Evolutionary conservation across 1,140 invertebrate species (phyloP).

Genomic region (Solenopsis fugax): DNA sequence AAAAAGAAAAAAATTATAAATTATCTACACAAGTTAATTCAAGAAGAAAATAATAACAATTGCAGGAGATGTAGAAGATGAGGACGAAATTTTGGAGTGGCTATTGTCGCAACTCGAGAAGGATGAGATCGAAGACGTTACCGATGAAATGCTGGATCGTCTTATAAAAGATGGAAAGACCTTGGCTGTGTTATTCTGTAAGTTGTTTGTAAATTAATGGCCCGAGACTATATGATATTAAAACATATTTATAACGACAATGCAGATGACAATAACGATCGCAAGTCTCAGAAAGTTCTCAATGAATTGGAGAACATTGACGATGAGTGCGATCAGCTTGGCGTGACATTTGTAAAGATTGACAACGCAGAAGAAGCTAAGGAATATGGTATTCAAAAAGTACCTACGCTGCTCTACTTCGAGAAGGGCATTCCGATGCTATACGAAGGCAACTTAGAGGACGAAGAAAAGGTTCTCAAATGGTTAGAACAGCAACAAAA

Average conservation of each 20-base stretch:
- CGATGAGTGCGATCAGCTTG: constrained; percentile 96
- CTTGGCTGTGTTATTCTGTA: constrained; percentile 97
- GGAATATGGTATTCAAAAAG: constrained; percentile 96
- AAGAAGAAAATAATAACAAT: constrained; percentile 59
- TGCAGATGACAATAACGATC: constrained; percentile 96
- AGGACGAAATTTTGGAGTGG: constrained; percentile 96
- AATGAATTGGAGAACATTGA: constrained; percentile 98
- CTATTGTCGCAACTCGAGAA: constrained; percentile 94
- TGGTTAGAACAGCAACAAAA: constrained; percentile 95
- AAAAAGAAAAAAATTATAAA: not conserved
- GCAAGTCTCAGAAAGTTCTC: constrained; percentile 94
- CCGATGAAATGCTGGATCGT: constrained; percentile 96
- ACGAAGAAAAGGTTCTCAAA: constrained; percentile 95
- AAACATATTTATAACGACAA: constrained; percentile 39
- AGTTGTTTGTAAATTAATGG: constrained; percentile 80
- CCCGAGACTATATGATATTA: constrained; percentile 51
- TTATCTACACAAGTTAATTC: not conserved
- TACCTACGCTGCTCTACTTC: constrained; percentile 95
- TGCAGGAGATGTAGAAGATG: constrained; percentile 94
- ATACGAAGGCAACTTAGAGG: constrained; percentile 96
- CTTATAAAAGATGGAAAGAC: constrained; percentile 95
- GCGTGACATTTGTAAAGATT: constrained; percentile 96
- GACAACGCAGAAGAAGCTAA: constrained; percentile 95
- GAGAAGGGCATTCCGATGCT: constrained; percentile 95
- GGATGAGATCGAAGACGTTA: constrained; percentile 98